Conservation (phyloP, 1,140 invertebrate genomes). For the Drosophila ohnishii region DNA sequence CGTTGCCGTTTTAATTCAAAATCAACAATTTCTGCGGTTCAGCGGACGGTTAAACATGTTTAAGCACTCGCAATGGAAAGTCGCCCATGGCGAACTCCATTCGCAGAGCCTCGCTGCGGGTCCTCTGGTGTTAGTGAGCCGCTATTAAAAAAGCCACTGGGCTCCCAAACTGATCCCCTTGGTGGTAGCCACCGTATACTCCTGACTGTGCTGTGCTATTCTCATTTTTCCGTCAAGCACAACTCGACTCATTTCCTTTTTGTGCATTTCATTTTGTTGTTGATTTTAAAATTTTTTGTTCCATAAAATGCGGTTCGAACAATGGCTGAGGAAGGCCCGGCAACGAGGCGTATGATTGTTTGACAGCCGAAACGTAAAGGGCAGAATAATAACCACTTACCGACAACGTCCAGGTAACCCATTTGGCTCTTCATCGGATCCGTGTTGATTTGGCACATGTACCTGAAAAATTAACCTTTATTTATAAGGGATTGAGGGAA, state of each 20-base stretch:
- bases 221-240: constrained; percentile 17
- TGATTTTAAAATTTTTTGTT: constrained; percentile 18
- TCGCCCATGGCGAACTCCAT: constrained; percentile 6
- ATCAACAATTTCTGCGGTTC: constrained; percentile 80
- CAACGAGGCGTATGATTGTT: constrained; percentile 75
- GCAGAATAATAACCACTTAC: constrained; percentile 85
- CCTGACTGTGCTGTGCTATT: constrained; percentile 4
- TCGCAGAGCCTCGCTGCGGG: neutral
- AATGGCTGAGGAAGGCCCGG: constrained; percentile 42
- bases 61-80: constrained; percentile 60
- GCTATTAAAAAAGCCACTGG: constrained; percentile 21
- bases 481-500: neutral
- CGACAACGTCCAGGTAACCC: constrained; percentile 93
- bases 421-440: constrained; percentile 94
- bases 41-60: constrained; percentile 79
- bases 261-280: constrained; percentile 21
- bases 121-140: constrained; percentile 1
- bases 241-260: constrained; percentile 13
- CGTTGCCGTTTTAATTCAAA: constrained; percentile 73
- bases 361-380: constrained; percentile 64
- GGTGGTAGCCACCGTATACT: neutral
- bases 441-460: constrained; percentile 94
- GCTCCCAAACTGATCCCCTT: constrained; percentile 19
- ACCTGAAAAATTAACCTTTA: constrained; percentile 72
- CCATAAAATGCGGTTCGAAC: constrained; percentile 45